These are phyloP conservation scores for Dinoponera quadriceps DNA, from an alignment of 1,140 invertebrate genomes.

Conservation along the genomic window DNA sequence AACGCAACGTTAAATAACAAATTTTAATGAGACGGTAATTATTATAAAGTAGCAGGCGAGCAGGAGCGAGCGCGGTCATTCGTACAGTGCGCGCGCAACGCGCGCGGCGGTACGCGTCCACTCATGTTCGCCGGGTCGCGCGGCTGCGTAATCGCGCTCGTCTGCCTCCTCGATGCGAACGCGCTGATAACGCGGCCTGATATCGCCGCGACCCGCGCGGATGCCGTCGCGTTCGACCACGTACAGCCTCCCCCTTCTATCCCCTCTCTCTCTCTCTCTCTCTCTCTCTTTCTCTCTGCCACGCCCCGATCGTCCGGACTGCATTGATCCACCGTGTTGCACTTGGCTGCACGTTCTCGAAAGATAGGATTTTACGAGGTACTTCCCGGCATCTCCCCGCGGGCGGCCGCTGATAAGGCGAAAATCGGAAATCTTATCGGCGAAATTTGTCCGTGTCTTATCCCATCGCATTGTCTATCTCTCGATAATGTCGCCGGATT, in stretches of 20 bases:
- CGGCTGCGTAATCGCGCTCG: constrained; percentile 80
- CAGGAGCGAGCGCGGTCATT: constrained; percentile 76
- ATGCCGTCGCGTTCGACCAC: constrained; percentile 14
- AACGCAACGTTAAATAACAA: constrained; percentile 85
- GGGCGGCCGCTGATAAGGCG: not conserved
- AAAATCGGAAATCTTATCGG: not conserved
- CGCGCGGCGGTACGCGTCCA: constrained; percentile 47
- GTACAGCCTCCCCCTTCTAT: not conserved
- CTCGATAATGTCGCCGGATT: no score
- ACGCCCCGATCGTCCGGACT: constrained; percentile 38
- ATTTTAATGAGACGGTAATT: constrained; percentile 85
- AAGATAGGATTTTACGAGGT: not conserved
- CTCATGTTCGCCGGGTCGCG: constrained; percentile 82
- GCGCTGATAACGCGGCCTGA: constrained; percentile 73
- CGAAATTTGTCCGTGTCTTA: not conserved
- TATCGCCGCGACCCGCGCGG: constrained; percentile 49
- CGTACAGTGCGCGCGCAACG: constrained; percentile 64
- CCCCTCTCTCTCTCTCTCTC: not conserved
- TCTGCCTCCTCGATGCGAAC: constrained; percentile 68
- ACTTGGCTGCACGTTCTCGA: not conserved
- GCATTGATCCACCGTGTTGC: constrained; percentile 39
- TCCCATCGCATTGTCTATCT: not conserved
- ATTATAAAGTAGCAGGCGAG: constrained; percentile 84
- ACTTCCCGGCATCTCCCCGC: no score
- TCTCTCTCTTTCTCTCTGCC: constrained; percentile 7